phyloP scores from a whole-genome alignment of 2,797 vertebrate genomes.

The Tauraco hartlaubi region DNA sequence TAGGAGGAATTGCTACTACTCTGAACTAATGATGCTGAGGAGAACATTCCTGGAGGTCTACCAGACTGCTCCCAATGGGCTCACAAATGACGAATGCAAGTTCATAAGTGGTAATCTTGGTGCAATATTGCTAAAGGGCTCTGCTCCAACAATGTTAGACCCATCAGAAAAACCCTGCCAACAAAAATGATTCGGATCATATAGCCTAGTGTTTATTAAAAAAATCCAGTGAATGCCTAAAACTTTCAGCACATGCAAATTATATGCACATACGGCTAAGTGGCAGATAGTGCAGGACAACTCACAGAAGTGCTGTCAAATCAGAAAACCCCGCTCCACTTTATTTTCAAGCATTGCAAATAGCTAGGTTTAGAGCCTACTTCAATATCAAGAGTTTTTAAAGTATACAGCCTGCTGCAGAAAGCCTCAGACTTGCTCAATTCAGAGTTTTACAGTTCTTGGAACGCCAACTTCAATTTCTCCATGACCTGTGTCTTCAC shows the following conservation, averaged over 20 bases:
- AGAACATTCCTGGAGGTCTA: not conserved
- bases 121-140: not conserved
- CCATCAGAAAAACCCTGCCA: not conserved
- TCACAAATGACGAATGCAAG: accelerated
- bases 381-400: not conserved
- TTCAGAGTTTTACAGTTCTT: not conserved
- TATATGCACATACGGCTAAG: not conserved
- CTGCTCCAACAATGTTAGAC: not conserved
- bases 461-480: not conserved
- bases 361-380: not conserved
- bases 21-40: not conserved
- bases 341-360: not conserved
- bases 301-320: not conserved
- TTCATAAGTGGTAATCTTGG: not conserved
- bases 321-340: not conserved
- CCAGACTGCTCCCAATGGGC: not conserved
- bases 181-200: not conserved
- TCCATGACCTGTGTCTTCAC: not conserved
- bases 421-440: not conserved
- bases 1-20: not conserved
- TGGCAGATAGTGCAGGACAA: not conserved
- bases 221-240: not conserved
- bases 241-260: not conserved
- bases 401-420: not conserved
- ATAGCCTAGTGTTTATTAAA: not conserved